Conservation (phyloP, 1,140 invertebrate genomes). For the Ceratina calcarata region DNA sequence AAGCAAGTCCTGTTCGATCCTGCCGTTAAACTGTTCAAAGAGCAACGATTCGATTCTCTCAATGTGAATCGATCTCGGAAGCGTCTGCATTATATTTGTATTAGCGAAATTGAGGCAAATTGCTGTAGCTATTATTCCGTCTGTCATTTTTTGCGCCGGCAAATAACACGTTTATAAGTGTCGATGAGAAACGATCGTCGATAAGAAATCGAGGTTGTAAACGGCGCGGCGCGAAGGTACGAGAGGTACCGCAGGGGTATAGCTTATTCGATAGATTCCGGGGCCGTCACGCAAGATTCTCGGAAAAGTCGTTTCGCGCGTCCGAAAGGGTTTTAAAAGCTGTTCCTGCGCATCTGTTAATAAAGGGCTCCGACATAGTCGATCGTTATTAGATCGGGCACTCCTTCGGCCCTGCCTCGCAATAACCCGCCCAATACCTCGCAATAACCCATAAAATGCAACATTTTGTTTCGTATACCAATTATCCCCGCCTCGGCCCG, state of each 20-base stretch:
- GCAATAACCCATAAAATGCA: slow-evolving; percentile 79
- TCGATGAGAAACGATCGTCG: background rate
- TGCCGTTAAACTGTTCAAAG: no score
- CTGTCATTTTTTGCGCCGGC: background rate
- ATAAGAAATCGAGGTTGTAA: background rate
- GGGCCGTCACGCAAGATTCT: slow-evolving; percentile 79
- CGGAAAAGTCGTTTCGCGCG: slow-evolving; percentile 79
- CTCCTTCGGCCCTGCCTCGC: slow-evolving; percentile 70
- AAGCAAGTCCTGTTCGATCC: background rate
- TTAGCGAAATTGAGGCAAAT: slow-evolving; percentile 1
- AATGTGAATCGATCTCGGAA: background rate
- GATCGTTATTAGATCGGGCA: slow-evolving; percentile 80
- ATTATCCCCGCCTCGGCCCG: slow-evolving; percentile 65
- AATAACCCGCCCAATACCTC: slow-evolving; percentile 67
- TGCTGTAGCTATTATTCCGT: background rate
- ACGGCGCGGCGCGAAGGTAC: background rate
- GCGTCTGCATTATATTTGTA: background rate
- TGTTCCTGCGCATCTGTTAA: slow-evolving; percentile 72
- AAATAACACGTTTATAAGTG: background rate
- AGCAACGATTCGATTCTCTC: no score
- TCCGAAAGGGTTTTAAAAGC: slow-evolving; percentile 66
- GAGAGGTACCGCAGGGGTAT: slow-evolving; percentile 27
- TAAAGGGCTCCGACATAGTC: slow-evolving; percentile 76
- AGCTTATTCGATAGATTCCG: slow-evolving; percentile 74
- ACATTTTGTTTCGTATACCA: slow-evolving; percentile 76